Conservation (phyloP, 1,140 invertebrate genomes). For the Chymomyza costata region DNA sequence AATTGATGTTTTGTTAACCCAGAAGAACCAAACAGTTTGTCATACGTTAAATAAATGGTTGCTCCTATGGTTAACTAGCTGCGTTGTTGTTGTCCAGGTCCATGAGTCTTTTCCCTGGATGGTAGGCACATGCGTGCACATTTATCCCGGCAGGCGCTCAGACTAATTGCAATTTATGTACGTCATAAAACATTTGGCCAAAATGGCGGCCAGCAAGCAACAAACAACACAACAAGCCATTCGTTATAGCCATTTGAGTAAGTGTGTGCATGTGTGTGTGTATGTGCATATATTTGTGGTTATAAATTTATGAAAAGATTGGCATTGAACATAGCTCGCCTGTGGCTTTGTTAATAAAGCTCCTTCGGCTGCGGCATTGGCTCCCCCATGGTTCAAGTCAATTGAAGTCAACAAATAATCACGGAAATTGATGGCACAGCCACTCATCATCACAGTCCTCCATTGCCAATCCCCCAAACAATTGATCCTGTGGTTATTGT, state of each 20-base stretch:
- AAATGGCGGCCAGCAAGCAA: constrained; percentile 31
- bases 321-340: constrained; percentile 10
- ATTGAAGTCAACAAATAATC: constrained; percentile 60
- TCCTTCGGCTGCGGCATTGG: constrained; percentile 5
- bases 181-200: constrained; percentile 68
- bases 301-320: constrained; percentile 70
- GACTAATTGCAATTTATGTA: constrained; percentile 71
- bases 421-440: constrained; percentile 24
- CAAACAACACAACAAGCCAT: constrained; percentile 22
- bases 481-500: no score
- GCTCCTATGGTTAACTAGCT: constrained; percentile 24
- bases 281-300: no score
- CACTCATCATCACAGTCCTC: no score
- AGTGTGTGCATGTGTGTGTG: no score
- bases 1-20: constrained; percentile 73
- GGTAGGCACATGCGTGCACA: constrained; percentile 53
- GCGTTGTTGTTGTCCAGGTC: not conserved
- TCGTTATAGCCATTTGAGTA: constrained; percentile 34
- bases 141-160: constrained; percentile 61
- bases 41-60: constrained; percentile 23
- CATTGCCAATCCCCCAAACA: no score
- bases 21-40: constrained; percentile 39
- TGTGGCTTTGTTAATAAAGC: constrained; percentile 63
- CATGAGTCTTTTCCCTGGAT: not conserved
- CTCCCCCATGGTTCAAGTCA: constrained; percentile 31